Conservation (phyloP, 2,113 vertebrate species). For the Pedionomus torquatus region DNA sequence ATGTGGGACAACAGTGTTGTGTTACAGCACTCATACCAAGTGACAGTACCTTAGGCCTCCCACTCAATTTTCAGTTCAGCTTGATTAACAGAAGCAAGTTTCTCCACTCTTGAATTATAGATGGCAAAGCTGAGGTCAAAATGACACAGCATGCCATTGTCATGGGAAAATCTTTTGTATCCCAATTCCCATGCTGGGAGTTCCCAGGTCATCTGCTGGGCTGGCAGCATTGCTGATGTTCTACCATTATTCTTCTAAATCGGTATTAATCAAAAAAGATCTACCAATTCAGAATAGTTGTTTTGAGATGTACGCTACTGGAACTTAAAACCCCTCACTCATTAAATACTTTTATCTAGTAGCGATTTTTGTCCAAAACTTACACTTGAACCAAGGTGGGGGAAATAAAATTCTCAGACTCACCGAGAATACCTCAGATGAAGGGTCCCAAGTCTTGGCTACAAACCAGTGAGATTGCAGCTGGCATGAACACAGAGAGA, state of each 20-base stretch:
- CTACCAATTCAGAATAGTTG: neutral
- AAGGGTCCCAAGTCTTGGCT: neutral
- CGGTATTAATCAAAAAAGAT: neutral
- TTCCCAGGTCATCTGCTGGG: neutral
- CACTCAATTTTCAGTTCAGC: neutral
- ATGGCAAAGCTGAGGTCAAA: neutral
- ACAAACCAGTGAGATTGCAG: neutral
- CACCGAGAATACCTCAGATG: neutral
- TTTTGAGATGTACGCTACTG: neutral
- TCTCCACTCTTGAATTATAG: neutral
- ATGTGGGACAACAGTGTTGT: neutral
- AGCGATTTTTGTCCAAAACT: neutral
- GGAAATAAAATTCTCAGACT: neutral
- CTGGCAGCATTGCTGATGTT: neutral
- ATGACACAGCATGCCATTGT: neutral
- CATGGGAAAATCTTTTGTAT: neutral
- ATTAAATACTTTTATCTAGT: neutral
- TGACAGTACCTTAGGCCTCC: neutral
- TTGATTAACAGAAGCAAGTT: neutral
- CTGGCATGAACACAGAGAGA: neutral
- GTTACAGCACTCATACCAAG: neutral
- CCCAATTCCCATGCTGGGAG: neutral
- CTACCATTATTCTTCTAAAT: neutral
- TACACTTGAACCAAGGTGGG: neutral
- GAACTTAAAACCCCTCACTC: neutral